Evolutionary conservation across 2,888 invertebrate species (phyloP).

Genomic region (Glyphotaelius pellucidus): DNA sequence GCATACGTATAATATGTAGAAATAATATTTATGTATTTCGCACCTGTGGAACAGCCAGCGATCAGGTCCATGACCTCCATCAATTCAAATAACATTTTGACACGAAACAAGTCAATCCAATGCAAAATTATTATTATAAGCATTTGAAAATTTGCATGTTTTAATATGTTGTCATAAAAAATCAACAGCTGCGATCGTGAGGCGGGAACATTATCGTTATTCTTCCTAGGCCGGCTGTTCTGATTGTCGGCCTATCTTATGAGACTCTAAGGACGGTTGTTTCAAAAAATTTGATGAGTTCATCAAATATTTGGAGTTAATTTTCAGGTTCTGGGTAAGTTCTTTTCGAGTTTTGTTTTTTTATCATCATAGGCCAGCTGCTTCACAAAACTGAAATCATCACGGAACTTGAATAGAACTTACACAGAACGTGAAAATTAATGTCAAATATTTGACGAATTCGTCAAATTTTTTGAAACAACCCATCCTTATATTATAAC

Average conservation of each 20-base stretch:
- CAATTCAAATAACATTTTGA: slow-evolving; percentile 30
- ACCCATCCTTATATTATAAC: too few relatives aligned
- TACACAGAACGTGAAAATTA: too few relatives aligned
- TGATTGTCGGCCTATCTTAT: neutral
- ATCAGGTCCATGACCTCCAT: slow-evolving; percentile 25
- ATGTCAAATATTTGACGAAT: too few relatives aligned
- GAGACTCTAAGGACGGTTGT: too few relatives aligned
- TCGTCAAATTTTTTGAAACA: too few relatives aligned
- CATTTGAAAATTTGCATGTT: slow-evolving; percentile 34
- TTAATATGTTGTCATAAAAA: slow-evolving; percentile 32
- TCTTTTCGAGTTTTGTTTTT: too few relatives aligned
- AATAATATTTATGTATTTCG: slow-evolving; percentile 2
- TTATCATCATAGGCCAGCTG: too few relatives aligned
- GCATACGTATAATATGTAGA: neutral
- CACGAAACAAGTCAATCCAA: slow-evolving; percentile 32
- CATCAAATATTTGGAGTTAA: too few relatives aligned
- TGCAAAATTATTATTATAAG: slow-evolving; percentile 9
- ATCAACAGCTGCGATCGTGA: slow-evolving; percentile 16
- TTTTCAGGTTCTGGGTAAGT: too few relatives aligned
- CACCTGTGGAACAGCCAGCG: slow-evolving; percentile 13
- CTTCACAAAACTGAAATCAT: too few relatives aligned
- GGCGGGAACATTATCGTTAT: neutral
- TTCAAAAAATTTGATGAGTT: too few relatives aligned
- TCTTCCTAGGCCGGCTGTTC: neutral
- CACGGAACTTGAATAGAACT: too few relatives aligned